Base-by-base conservation (phyloP, 2,888 invertebrate genomes). In the Operophtera brumata region DNA sequence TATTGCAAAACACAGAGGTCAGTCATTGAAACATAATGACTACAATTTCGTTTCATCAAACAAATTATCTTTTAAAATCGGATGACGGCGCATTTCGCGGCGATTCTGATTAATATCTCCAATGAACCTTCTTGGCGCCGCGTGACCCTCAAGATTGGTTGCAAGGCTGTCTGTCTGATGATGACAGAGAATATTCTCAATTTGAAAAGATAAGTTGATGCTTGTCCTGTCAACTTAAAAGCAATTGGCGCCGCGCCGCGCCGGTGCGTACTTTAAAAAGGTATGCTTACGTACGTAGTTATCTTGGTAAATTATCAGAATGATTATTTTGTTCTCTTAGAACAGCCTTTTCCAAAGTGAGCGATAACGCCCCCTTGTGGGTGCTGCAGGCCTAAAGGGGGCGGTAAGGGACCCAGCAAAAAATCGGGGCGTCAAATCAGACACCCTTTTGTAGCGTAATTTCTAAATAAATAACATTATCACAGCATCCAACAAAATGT, bases 51-150 rank as follows among this genome's bases (percentile, higher is more conserved):
- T 49, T 57, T 49, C 51, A 54, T 47, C 55, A 62, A 62, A 56
- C 51, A 57, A 55, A 59, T 60, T 55, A 55, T 45, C 36, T 51
- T 62, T 61, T 40, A 56, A 60, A 56, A 62, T 50, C 39, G 37
- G 57, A 62, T 62, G 64, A 61, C 47, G 55, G 28, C 26, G 58
- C 60, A 26, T 47, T 59, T 54, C 47, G 44, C 40, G 8, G 44
- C 45, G 54, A 60, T 65, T 63, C 59, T 59, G 60, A 59, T 64
- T 60, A 61, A 60, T 65, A 53, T 54, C 51, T 49, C 49, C 47
- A 49, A 55, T 44, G 54, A 58, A 61, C 60, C 57, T 57, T 45
- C 49, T 44, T 39, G 65, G 65, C 62, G 64, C 61, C 64, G 51
- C 43, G 41, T 43, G 61, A 63, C 63, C 61, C 53, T 59, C 46